Percentiles rank a stretch among this genome's conserved stretches.
Conservation (phyloP, 2,888 invertebrate genomes). For the Volucella inanis region DNA sequence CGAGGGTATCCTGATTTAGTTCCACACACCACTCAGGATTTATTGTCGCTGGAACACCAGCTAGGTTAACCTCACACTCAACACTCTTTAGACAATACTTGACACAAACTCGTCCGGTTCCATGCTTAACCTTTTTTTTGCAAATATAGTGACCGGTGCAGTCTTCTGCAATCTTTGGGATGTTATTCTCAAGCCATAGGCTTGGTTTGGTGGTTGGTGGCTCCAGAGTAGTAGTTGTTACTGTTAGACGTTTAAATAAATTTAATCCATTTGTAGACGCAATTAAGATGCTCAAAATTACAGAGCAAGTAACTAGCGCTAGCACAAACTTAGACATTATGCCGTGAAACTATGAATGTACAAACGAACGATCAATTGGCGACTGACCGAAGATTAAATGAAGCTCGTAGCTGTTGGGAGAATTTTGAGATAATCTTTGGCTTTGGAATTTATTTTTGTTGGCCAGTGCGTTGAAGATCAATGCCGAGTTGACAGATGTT, state of each 20-base stretch:
- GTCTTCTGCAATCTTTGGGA: conserved; percentile 76
- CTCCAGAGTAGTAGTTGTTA: conserved; percentile 32
- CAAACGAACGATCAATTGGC: conserved; percentile 29
- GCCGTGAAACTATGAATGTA: conserved; percentile 10
- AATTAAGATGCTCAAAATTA: conserved; percentile 15
- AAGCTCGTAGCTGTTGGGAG: neutral
- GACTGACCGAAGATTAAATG: conserved; percentile 31
- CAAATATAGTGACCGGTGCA: conserved; percentile 77
- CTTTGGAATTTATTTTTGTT: conserved; percentile 20
- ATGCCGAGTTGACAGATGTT: neutral
- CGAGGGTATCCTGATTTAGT: conserved; percentile 76
- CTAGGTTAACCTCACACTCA: conserved; percentile 75
- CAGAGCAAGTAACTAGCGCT: neutral
- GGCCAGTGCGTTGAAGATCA: neutral
- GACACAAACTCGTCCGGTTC: conserved; percentile 77
- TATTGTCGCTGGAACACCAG: conserved; percentile 69
- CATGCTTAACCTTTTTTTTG: conserved; percentile 77
- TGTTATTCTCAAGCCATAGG: conserved; percentile 76
- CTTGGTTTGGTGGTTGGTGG: conserved; percentile 47
- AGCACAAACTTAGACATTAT: conserved; percentile 40
- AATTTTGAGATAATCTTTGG: conserved; percentile 43
- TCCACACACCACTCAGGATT: conserved; percentile 77
- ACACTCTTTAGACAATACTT: conserved; percentile 79
- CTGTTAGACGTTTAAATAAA: conserved; percentile 23
- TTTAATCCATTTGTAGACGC: conserved; percentile 17